Evolutionary conservation across 2,113 vertebrate species (phyloP), one percentile per base, ranked within the genome.

Genomic region (Seriola aureovittata): DNA sequence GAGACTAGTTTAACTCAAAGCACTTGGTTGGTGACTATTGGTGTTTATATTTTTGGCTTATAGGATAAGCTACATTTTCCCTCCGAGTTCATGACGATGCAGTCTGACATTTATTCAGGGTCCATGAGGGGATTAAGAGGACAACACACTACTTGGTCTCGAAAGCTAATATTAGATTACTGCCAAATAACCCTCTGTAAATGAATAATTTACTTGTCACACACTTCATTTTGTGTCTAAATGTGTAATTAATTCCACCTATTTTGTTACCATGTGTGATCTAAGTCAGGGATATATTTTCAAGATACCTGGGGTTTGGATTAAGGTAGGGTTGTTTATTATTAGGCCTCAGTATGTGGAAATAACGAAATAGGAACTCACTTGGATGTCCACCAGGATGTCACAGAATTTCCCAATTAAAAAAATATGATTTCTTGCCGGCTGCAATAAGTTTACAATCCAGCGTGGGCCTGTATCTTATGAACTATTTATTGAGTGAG

Each of bases 401-500:
- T 85, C 66, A 66, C 78, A 75, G 71, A 77, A 71, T 91, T 85
- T 93, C 62, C 36, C 71, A 38, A 84, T 85, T 84, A 87, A 78
- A 92, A 85, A 90, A 48, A 80, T 88, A 86, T 80, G 59, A 85
- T 85, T 88, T 80, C 52, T 36, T 38, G 73, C 86, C 88, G 85
- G 84, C 91, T 94, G 89, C 90, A 90, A 92, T 92, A 92, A 91
- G 88, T 92, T 93, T 92, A 93, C 93, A 93, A 91, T 92, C 90
- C 94, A 94, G 91, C 92, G 92, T 94, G 92, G 94, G 91, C 92
- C 88, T 90, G 91, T 85, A 83, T 94, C 93, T 95, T 97, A 96
- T 96, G 94, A 97, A 96, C 92, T 97, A 97, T 96, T 97, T 96
- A 97, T 97, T 96, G 96, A 96, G 96, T 96, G 93, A 96, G 97